Base-by-base conservation (phyloP, 2,888 invertebrate species). In the Cryptus armator region DNA sequence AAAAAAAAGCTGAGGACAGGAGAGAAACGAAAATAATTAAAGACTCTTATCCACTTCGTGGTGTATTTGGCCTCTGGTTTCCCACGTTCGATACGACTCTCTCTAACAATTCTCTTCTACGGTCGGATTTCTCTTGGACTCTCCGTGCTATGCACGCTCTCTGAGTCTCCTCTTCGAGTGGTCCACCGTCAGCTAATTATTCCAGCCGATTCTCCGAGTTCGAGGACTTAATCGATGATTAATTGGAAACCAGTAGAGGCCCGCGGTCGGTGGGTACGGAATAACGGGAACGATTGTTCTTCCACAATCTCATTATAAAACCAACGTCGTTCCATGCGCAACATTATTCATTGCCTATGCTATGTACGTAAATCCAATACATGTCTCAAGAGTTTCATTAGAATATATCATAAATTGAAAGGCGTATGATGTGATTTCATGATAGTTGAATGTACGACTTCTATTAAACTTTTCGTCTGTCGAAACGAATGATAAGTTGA, bases 171-270 rank as follows among this genome's bases (percentile, higher is more conserved):
- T 46, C 56, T 53, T 75, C 80, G 76, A 84, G 80, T 76, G 80
- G 80, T 72, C 77, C 80, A 81, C 59, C 80, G 76, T 80, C 44
- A 53, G 67, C 84, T 84, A 81, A 84, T 84, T 84, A 84, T 84
- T 84, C 81, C 80, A 84, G 67, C 81, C 84, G 80, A 84, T 81
- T 84, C 80, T 84, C 76, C 62, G 37, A 37, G 59, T 72, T 84
- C 80, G 71, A 84, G 84, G 68, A 70, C 72, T 84, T 84, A 81
- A 84, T 84, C 80, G 84, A 84, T 81, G 77, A 72, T 84, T 84
- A 84, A 84, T 84, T 77, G 80, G 46, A 77, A 84, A 59, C 80
- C 76, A n/a, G 67, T 44, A 66, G 71, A 76, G 66, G 66, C 56
- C 66, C 10, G 37, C 14, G 6, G 16, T 14, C 43, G 43, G 70